These are phyloP conservation scores for Montipora capricornis DNA, from an alignment of 64 coral and sea anemone species.

Conservation along the genomic window DNA sequence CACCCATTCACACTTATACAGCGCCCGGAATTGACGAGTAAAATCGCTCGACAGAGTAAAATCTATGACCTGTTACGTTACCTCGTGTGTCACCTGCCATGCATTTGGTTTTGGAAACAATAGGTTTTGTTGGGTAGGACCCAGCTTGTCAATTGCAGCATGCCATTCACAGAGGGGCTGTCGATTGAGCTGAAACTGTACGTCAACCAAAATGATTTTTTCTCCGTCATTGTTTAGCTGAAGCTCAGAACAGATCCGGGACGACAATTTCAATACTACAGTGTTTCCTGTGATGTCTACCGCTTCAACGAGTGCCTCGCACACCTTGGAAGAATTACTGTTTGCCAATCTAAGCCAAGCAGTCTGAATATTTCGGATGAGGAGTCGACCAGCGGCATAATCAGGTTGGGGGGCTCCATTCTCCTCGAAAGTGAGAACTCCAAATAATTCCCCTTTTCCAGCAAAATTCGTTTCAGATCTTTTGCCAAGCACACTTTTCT, in stretches of 20 bases:
- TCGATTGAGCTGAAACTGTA: slow-evolving; percentile 74
- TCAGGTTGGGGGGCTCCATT: slow-evolving; percentile 42
- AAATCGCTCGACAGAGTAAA: no score
- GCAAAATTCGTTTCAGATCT: slow-evolving; percentile 52
- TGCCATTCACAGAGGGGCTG: slow-evolving; percentile 73
- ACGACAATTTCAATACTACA: slow-evolving; percentile 27
- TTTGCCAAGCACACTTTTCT: background rate
- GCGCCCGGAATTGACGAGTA: no score
- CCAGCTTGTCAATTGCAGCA: slow-evolving; percentile 63
- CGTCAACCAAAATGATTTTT: slow-evolving; percentile 27
- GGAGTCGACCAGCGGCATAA: slow-evolving; percentile 66
- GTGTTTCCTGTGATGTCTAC: slow-evolving; percentile 17
- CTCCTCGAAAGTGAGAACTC: slow-evolving; percentile 39
- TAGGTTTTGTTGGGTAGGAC: slow-evolving; percentile 25
- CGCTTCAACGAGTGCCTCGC: slow-evolving; percentile 46
- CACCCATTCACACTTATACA: no score
- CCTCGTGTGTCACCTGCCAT: background rate
- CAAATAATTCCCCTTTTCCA: slow-evolving; percentile 43
- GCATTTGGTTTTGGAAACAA: slow-evolving; percentile 49
- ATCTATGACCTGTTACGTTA: background rate
- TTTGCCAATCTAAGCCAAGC: slow-evolving; percentile 43
- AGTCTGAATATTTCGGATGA: slow-evolving; percentile 56
- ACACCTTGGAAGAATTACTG: slow-evolving; percentile 1
- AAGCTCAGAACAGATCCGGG: slow-evolving; percentile 42
- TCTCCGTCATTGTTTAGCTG: slow-evolving; percentile 28